These are phyloP conservation scores for Psettodes erumei DNA, from an alignment of 2,113 vertebrate genomes.

Conservation along the genomic window DNA sequence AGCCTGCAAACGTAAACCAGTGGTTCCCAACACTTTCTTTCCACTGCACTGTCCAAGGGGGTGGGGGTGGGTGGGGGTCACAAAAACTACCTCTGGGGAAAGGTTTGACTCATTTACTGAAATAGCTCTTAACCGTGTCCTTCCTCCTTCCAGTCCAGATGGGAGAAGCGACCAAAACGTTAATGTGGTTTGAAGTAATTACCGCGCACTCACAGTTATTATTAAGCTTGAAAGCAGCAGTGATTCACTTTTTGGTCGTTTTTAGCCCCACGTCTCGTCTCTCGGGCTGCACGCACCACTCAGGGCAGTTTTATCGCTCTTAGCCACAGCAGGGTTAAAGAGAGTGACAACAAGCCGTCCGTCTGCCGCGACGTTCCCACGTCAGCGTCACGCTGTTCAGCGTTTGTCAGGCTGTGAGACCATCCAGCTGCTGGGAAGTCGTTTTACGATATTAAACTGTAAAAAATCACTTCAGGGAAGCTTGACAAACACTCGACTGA, in stretches of 20 bases:
- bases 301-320: background rate
- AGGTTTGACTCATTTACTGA: background rate
- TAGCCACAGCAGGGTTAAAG: background rate
- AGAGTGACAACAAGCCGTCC: background rate
- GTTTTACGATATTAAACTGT: too few species aligned
- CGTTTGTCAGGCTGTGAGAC: too few species aligned
- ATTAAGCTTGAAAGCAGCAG: background rate
- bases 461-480: too few species aligned
- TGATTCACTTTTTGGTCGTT: background rate
- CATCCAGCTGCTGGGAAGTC: too few species aligned
- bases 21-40: too few species aligned
- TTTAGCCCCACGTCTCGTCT: background rate
- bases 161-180: background rate
- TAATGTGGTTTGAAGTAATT: background rate
- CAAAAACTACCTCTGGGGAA: too few species aligned
- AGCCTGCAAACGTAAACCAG: too few species aligned
- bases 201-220: background rate
- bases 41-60: too few species aligned
- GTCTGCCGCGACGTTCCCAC: too few species aligned
- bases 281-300: background rate
- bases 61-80: too few species aligned
- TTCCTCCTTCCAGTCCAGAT: background rate
- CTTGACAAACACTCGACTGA: too few species aligned
- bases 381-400: too few species aligned
- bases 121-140: background rate